Base-by-base conservation (phyloP, 2,797 vertebrate genomes). In the Neomorphus geoffroyi region DNA sequence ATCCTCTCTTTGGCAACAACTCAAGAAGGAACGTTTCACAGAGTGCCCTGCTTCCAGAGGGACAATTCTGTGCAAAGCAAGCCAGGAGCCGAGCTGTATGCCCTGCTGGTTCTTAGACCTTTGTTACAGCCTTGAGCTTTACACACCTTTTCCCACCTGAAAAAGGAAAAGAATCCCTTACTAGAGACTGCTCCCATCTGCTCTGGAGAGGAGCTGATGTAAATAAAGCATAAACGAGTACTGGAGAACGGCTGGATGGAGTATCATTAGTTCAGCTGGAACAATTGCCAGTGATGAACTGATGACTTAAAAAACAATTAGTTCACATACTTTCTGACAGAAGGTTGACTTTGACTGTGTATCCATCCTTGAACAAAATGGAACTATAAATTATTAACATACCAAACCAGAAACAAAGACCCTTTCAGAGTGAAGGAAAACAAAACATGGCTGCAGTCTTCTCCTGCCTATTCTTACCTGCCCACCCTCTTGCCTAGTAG, bases 181-280 rank as follows among this genome's bases (percentile, higher is more conserved):
- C 30, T 77, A 69, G 19, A 0, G 6, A 30, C 16, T 33, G 9
- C 23, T 74, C 17, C 18, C 2, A 0, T 9, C 33, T 61, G 62
- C 48, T 79, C 57, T 70, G 51, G 30, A 72, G 37, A 64, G 6
- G 3, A 64, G 33, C 27, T 62, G 58, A 26, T 32, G 32, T 41
- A 81, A 73, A 79, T 73, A 69, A 75, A 81, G 32, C 39, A 41
- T 21, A 70, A 80, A 50, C 8, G 81, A 51, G 66, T 51, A 17
- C 19, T 41, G 26, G 15, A 71, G 33, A 87, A 41, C 0, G 4
- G 35, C 43, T 46, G 51, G 30, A 5, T 62, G 22, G 39, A 79
- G 37, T 27, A 64, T 26, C 26, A 41, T 46, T 60, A 51, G 26
- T 83, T 64, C 45, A 56, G 13, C n/a, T 58, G 21, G 66, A 57